Conservation (phyloP, 2,797 vertebrate species). For the Champsocephalus gunnari region DNA sequence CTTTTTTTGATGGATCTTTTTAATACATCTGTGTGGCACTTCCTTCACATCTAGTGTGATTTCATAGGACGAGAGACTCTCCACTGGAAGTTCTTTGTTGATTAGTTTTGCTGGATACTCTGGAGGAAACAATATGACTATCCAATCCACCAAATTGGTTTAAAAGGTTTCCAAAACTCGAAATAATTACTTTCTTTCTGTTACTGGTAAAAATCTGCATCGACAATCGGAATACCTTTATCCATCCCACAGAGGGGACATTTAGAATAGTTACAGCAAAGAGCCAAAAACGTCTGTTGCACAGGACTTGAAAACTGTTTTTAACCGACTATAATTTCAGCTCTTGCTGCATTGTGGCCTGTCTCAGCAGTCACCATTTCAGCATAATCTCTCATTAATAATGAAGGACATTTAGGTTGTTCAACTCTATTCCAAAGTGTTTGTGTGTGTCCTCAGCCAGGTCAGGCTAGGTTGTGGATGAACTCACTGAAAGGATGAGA, state of each 20-base stretch:
- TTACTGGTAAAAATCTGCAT: constrained; percentile 30
- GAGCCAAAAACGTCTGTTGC: neutral
- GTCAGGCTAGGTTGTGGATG: constrained; percentile 7
- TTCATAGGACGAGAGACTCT: neutral
- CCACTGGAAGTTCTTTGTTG: neutral
- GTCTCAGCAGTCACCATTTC: constrained; percentile 29
- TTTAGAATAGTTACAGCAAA: too few species aligned
- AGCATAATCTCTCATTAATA: constrained; percentile 40
- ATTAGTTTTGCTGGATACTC: neutral
- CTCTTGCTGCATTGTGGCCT: constrained; percentile 24
- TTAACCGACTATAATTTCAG: constrained; percentile 5
- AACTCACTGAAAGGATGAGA: neutral
- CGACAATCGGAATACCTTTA: neutral
- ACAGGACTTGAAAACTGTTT: constrained; percentile 12
- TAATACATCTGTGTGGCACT: neutral
- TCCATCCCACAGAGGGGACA: too few species aligned
- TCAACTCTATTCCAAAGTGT: neutral
- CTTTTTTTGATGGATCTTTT: neutral
- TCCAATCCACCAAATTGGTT: neutral
- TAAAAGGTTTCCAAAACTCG: constrained; percentile 1
- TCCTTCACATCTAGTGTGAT: neutral
- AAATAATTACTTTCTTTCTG: constrained; percentile 5
- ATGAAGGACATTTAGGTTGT: constrained; percentile 26
- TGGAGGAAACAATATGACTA: constrained; percentile 6
- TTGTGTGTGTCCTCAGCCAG: constrained; percentile 14